A percentile compares a stretch with the other conserved stretches of the same genome.
Conservation (phyloP, 2,888 invertebrate genomes). For the Glaucopsyche alexis region DNA sequence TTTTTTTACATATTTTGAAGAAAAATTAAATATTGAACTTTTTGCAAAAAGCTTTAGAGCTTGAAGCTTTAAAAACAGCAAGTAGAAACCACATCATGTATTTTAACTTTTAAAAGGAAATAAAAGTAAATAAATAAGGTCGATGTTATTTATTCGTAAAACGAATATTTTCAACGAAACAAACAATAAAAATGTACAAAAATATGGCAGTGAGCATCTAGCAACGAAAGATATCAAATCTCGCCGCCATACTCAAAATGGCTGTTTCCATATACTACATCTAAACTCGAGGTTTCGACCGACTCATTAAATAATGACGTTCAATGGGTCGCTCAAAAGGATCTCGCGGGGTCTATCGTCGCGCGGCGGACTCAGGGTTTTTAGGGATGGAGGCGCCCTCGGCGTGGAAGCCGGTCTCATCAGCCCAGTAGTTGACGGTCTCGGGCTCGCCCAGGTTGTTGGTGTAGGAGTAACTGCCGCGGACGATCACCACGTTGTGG, state of each 20-base stretch:
- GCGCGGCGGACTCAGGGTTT: slow-evolving; percentile 39
- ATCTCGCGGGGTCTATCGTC: slow-evolving; percentile 39
- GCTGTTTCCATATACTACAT: slow-evolving; percentile 30
- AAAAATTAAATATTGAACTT: too few species aligned
- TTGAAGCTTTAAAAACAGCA: background rate
- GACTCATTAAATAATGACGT: slow-evolving; percentile 30
- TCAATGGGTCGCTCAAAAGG: slow-evolving; percentile 40
- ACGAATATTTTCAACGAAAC: slow-evolving; percentile 47
- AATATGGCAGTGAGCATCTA: slow-evolving; percentile 57
- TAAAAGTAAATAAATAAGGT: slow-evolving; percentile 33
- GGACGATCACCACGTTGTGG: slow-evolving; percentile 75
- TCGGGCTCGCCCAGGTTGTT: slow-evolving; percentile 77
- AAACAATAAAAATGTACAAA: slow-evolving; percentile 55
- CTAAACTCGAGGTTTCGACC: slow-evolving; percentile 26
- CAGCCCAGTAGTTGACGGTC: slow-evolving; percentile 77
- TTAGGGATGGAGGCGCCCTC: slow-evolving; percentile 82
- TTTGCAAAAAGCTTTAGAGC: too few species aligned
- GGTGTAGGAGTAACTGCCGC: slow-evolving; percentile 80
- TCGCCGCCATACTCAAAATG: slow-evolving; percentile 38
- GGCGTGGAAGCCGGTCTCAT: slow-evolving; percentile 83
- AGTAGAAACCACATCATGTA: too few species aligned
- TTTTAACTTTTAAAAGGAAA: background rate
- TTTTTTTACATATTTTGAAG: too few species aligned
- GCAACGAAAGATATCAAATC: slow-evolving; percentile 36
- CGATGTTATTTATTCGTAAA: slow-evolving; percentile 44